Evolutionary conservation across 2,797 vertebrate species (phyloP).

Genomic region (Natrix natrix): DNA sequence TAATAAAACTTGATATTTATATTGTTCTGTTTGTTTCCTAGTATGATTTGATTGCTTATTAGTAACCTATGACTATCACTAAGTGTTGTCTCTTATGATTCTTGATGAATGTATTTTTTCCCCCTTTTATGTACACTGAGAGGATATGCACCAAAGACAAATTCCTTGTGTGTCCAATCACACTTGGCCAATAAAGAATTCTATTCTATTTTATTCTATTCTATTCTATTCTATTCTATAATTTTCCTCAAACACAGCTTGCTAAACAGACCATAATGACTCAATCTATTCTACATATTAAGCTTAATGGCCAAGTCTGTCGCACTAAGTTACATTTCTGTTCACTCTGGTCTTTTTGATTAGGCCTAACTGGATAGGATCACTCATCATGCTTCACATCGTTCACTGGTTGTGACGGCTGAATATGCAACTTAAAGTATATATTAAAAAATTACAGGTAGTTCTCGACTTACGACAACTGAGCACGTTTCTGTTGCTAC

Average conservation of each 20-base stretch:
- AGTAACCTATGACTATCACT: too few species aligned
- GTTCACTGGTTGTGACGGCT: background rate
- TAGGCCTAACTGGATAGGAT: background rate
- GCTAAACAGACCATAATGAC: background rate
- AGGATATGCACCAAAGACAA: too few species aligned
- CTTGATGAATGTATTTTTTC: too few species aligned
- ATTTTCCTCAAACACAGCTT: background rate
- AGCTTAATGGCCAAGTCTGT: background rate
- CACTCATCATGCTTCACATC: background rate
- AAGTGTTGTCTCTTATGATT: too few species aligned
- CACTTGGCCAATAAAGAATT: too few species aligned
- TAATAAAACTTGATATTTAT: background rate
- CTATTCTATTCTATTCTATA: too few species aligned
- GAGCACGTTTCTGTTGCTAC: background rate
- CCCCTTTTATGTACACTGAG: too few species aligned
- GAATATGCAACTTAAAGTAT: background rate
- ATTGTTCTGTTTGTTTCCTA: too few species aligned
- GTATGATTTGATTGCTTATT: too few species aligned
- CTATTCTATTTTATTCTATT: too few species aligned
- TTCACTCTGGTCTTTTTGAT: background rate
- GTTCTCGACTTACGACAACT: background rate
- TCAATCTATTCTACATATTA: background rate
- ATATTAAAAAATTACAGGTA: background rate
- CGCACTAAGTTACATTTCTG: background rate
- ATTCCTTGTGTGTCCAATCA: too few species aligned